Evolutionary conservation across 2,113 vertebrate species (phyloP).

Genomic region (Pyrgilauda ruficollis): DNA sequence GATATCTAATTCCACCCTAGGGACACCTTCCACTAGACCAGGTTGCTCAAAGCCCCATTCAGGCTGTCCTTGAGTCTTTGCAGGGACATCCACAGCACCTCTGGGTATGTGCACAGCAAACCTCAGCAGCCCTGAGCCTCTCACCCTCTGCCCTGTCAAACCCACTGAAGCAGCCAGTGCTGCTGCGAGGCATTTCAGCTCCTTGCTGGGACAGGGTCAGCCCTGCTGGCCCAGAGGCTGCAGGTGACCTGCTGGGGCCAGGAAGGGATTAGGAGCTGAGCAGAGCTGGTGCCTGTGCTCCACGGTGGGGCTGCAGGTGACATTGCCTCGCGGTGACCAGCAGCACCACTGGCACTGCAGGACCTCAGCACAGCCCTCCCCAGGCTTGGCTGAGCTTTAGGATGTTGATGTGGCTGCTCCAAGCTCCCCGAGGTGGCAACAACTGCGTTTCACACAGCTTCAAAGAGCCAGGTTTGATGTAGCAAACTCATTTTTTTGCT

Average conservation of each 20-base stretch:
- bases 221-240: neutral
- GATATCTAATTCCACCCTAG: neutral
- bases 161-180: neutral
- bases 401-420: neutral
- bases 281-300: neutral
- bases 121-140: rapidly evolving
- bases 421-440: neutral
- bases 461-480: constrained; percentile 12
- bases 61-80: no score
- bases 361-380: neutral
- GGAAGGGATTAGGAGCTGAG: neutral
- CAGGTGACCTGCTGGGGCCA: neutral
- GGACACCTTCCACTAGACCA: neutral
- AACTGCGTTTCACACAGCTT: neutral
- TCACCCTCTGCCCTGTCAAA: neutral
- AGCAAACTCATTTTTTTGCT: constrained; percentile 21
- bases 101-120: neutral
- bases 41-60: neutral
- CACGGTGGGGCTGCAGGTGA: rapidly evolving
- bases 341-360: rapidly evolving
- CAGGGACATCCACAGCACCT: neutral
- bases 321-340: rapidly evolving
- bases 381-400: neutral
- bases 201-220: neutral
- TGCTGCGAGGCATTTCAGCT: neutral